A percentile compares a stretch with the other conserved stretches of the same genome.
These are phyloP conservation scores for Drosophila sproati DNA, from an alignment of 1,140 invertebrate genomes.

Conservation along the genomic window DNA sequence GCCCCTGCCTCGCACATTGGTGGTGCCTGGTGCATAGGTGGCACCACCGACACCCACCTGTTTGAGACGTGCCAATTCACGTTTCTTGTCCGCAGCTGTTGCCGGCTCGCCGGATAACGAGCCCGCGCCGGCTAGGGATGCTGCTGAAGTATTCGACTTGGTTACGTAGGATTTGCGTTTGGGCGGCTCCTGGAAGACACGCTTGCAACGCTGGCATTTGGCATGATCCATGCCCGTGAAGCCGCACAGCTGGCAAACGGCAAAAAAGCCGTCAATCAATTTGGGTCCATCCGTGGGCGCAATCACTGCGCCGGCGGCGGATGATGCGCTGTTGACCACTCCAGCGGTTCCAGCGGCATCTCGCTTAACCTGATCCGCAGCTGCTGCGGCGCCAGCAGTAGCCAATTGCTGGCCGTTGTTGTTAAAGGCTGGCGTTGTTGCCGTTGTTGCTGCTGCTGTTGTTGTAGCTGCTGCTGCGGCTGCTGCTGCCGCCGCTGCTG, in stretches of 20 bases:
- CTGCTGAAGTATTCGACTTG: constrained; percentile 28
- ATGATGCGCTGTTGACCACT: not conserved
- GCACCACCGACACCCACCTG: constrained; percentile 24
- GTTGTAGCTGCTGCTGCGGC: constrained; percentile 20
- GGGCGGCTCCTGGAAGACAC: constrained; percentile 86
- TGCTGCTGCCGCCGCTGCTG: constrained; percentile 23
- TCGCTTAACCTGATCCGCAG: constrained; percentile 55
- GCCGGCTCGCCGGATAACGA: constrained; percentile 55
- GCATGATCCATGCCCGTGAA: constrained; percentile 90
- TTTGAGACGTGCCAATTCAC: constrained; percentile 47
- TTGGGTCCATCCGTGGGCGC: constrained; percentile 83
- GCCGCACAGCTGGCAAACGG: constrained; percentile 90
- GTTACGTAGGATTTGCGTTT: constrained; percentile 85
- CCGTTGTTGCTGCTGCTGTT: constrained; percentile 17
- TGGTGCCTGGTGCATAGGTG: constrained; percentile 4
- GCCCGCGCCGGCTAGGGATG: constrained; percentile 31
- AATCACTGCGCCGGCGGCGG: constrained; percentile 30
- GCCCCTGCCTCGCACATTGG: constrained; percentile 42
- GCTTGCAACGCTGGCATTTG: constrained; percentile 88
- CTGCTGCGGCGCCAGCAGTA: constrained; percentile 22
- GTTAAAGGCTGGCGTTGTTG: constrained; percentile 33
- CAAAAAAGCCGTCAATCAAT: constrained; percentile 88
- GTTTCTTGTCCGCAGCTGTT: constrained; percentile 63
- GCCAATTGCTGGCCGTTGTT: constrained; percentile 46
- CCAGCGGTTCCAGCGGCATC: constrained; percentile 36